phyloP scores from a whole-genome alignment of 2,113 vertebrate species.

The Rhabdomys dilectus region DNA sequence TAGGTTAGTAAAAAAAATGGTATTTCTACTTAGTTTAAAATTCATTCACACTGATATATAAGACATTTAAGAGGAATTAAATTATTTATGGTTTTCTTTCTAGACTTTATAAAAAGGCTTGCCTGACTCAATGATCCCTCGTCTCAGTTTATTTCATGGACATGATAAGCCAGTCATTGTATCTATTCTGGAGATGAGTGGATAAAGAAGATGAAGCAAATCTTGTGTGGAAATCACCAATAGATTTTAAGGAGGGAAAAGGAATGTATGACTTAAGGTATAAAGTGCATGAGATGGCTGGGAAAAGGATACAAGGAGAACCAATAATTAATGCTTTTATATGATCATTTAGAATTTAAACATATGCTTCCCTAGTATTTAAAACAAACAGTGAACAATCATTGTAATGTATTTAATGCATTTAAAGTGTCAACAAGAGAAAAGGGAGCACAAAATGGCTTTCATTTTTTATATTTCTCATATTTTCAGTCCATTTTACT shows the following conservation, averaged over 20 bases:
- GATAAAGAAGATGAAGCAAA: not conserved
- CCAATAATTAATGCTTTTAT: not conserved
- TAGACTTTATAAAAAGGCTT: not conserved
- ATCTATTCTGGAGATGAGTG: not conserved
- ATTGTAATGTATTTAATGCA: not conserved
- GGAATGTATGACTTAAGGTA: not conserved
- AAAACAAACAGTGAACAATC: not conserved
- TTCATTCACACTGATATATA: not conserved
- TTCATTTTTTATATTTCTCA: not conserved
- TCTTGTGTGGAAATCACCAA: not conserved
- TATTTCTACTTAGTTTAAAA: not conserved
- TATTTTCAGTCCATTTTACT: not conserved
- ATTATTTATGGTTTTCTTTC: constrained; percentile 6
- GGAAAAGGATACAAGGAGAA: not conserved
- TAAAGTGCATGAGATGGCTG: not conserved
- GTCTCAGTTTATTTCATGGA: not conserved
- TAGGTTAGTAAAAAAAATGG: not conserved
- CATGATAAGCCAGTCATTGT: not conserved
- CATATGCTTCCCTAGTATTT: constrained; percentile 9
- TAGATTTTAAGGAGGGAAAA: not conserved
- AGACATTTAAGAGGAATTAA: not conserved
- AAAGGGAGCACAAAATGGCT: not conserved
- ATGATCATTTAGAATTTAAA: not conserved
- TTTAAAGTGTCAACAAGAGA: not conserved
- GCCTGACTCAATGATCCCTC: not conserved